phyloP scores from a whole-genome alignment of 2,797 vertebrate species.

The Siniperca scherzeri region DNA sequence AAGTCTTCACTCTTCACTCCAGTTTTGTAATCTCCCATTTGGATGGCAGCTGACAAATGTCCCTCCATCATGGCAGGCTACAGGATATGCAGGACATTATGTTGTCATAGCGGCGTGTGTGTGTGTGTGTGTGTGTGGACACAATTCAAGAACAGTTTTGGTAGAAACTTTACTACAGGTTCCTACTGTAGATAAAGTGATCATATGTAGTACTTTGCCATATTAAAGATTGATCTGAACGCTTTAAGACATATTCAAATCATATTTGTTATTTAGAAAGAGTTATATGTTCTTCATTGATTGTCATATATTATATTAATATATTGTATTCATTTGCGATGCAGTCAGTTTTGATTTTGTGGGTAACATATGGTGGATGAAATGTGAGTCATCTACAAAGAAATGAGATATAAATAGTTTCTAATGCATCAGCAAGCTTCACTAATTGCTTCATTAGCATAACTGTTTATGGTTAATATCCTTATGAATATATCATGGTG shows the following conservation, averaged over 20 bases:
- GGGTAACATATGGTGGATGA: neutral
- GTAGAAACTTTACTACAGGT: neutral
- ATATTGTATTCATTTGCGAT: neutral
- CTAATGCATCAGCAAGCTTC: neutral
- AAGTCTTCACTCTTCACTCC: slow-evolving; percentile 24
- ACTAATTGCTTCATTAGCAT: neutral
- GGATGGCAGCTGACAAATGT: slow-evolving; percentile 70
- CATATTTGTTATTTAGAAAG: neutral
- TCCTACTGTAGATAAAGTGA: neutral
- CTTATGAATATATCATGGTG: neutral
- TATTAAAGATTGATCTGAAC: neutral
- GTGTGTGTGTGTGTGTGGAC: slow-evolving; percentile 13
- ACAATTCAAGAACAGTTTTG: slow-evolving; percentile 19
- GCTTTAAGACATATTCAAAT: neutral
- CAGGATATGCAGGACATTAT: slow-evolving; percentile 41
- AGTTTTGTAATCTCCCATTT: slow-evolving; percentile 47
- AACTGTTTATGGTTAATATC: neutral
- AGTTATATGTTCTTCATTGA: neutral
- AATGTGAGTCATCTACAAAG: neutral
- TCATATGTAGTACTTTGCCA: neutral
- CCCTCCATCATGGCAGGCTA: slow-evolving; percentile 39
- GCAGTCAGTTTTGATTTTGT: neutral
- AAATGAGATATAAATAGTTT: neutral
- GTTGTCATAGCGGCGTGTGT: slow-evolving; percentile 28
- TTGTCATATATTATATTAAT: neutral